A percentile compares a stretch with the other conserved stretches of the same genome.
These are phyloP conservation scores for Eupithecia inturbata DNA, from an alignment of 2,888 invertebrate species.

Conservation along the genomic window DNA sequence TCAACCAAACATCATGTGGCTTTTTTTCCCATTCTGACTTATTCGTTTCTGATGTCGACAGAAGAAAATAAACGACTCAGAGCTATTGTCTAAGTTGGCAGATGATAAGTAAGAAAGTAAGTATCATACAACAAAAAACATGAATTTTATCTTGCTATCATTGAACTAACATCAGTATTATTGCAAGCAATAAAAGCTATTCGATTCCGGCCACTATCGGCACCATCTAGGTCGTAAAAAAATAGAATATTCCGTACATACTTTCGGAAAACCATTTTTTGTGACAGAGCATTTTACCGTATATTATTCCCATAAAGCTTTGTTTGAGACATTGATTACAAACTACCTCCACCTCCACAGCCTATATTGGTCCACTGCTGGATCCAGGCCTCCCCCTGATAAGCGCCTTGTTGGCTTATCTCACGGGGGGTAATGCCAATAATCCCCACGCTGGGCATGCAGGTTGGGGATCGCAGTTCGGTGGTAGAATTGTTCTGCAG, in stretches of 20 bases:
- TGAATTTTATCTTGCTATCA: constrained; percentile 30
- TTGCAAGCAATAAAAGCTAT: constrained; percentile 45
- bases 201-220: constrained; percentile 46
- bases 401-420: too few relatives aligned
- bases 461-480: too few relatives aligned
- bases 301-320: neutral
- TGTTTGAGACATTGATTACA: neutral
- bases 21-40: too few relatives aligned
- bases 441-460: too few relatives aligned
- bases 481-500: too few relatives aligned
- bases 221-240: constrained; percentile 43
- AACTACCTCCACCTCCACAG: too few relatives aligned
- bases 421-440: too few relatives aligned
- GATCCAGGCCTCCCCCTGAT: too few relatives aligned
- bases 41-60: neutral
- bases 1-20: too few relatives aligned
- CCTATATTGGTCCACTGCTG: too few relatives aligned
- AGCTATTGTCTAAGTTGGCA: neutral
- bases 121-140: neutral
- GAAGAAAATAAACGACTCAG: neutral
- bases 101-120: neutral
- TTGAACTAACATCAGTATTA: constrained; percentile 39
- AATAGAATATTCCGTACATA: constrained; percentile 49
- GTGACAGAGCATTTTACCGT: constrained; percentile 44
- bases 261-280: constrained; percentile 46